These are phyloP conservation scores for Trachelus tabidus DNA, from an alignment of 2,888 invertebrate genomes.

Conservation along the genomic window DNA sequence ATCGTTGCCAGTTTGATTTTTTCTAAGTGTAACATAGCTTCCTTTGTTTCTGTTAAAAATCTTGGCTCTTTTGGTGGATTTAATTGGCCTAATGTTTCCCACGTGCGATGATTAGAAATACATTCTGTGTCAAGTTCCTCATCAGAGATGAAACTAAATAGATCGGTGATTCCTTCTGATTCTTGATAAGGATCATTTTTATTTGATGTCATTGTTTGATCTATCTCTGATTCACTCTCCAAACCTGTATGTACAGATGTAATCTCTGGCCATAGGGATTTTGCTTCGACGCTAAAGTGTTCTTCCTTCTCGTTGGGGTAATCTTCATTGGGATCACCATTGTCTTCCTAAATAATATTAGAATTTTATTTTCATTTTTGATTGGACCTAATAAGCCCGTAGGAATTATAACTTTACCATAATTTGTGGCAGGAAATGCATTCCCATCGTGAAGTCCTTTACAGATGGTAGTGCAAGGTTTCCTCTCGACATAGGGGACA, in stretches of 20 bases:
- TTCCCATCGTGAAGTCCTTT: constrained; percentile 25
- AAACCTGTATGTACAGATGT: constrained; percentile 13
- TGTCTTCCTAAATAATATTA: constrained; percentile 9
- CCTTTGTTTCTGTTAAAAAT: constrained; percentile 49
- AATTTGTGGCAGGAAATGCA: constrained; percentile 34
- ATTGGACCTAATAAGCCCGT: neutral
- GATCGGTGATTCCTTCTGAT: neutral
- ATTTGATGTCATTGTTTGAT: constrained; percentile 21
- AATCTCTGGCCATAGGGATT: constrained; percentile 30
- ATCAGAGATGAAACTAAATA: constrained; percentile 34
- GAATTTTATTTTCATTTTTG: neutral
- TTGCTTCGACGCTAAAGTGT: constrained; percentile 35
- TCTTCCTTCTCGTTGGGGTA: constrained; percentile 25
- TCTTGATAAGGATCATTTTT: neutral
- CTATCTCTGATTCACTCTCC: constrained; percentile 23
- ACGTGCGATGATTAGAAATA: constrained; percentile 42
- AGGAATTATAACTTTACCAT: constrained; percentile 27
- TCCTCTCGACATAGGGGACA: constrained; percentile 17
- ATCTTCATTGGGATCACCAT: constrained; percentile 7
- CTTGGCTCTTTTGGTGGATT: constrained; percentile 41
- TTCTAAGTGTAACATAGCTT: constrained; percentile 49
- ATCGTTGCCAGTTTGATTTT: constrained; percentile 45
- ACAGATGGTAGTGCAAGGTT: constrained; percentile 7
- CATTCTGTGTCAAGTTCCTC: constrained; percentile 24
- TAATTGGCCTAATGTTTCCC: constrained; percentile 56